Evolutionary conservation across 1,140 invertebrate genomes (phyloP).

Genomic region (Rhopalosiphum maidis): DNA sequence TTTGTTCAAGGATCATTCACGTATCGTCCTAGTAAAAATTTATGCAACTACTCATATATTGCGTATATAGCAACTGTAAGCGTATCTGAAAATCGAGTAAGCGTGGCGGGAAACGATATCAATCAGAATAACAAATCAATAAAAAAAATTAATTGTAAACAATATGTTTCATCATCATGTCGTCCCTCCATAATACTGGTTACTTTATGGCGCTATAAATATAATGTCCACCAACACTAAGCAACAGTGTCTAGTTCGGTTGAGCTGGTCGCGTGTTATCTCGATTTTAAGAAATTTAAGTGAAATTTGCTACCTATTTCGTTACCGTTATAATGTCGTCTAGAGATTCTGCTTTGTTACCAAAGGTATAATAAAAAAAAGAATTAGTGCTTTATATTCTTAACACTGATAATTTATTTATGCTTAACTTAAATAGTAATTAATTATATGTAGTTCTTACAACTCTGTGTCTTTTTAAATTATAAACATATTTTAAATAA

Average conservation of each 20-base stretch:
- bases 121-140: conserved; percentile 30
- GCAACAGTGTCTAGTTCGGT: background rate
- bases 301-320: background rate
- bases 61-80: conserved; percentile 23
- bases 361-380: conserved; percentile 1
- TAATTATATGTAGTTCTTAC: too few species aligned
- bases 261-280: background rate
- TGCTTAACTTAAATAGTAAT: background rate
- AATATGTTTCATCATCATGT: conserved; percentile 47
- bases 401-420: background rate
- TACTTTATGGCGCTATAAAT: conserved; percentile 27
- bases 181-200: background rate
- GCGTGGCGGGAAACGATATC: conserved; percentile 41
- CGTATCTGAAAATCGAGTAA: conserved; percentile 35
- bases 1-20: conserved; percentile 39
- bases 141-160: conserved; percentile 34
- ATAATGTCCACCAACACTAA: background rate
- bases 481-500: too few species aligned
- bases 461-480: too few species aligned
- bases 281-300: background rate
- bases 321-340: background rate
- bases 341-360: background rate
- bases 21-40: conserved; percentile 35
- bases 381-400: background rate
- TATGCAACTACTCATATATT: conserved; percentile 17